Percentiles rank a stretch among this genome's conserved stretches.
phyloP scores from a whole-genome alignment of 2,888 invertebrate genomes.

The Agrypnus murinus region DNA sequence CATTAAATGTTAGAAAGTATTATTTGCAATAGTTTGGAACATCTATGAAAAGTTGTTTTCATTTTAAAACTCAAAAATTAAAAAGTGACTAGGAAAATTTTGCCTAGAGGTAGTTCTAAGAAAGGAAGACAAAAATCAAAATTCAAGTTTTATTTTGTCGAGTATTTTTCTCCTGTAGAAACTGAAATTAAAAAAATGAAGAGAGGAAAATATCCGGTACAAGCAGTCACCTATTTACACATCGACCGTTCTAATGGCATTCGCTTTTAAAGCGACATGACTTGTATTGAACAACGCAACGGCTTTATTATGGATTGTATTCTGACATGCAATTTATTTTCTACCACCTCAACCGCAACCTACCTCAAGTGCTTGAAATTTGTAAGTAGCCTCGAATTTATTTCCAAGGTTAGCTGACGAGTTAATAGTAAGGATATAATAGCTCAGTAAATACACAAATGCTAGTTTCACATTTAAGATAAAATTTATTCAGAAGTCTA shows the following conservation, averaged over 20 bases:
- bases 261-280: conserved; percentile 9
- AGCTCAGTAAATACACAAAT: no score
- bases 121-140: conserved; percentile 16
- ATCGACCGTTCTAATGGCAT: conserved; percentile 1
- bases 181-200: neutral
- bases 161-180: neutral
- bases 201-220: conserved; percentile 7
- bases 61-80: conserved; percentile 19
- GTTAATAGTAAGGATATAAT: no score
- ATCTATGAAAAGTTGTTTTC: neutral
- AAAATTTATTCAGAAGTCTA: no score
- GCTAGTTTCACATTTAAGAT: no score
- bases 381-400: no score
- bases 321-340: conserved; percentile 15
- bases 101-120: neutral
- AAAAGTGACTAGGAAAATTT: conserved; percentile 7
- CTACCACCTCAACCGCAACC: conserved; percentile 6
- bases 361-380: conserved; percentile 13
- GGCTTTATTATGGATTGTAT: neutral
- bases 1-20: no score
- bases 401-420: no score
- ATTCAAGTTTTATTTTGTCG: conserved; percentile 11
- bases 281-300: conserved; percentile 17
- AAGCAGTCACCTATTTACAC: conserved; percentile 3
- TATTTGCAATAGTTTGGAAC: no score